Evolutionary conservation across 2,797 vertebrate genomes (phyloP), one percentile per base, ranked within the genome.

Genomic region (Platalea minor): DNA sequence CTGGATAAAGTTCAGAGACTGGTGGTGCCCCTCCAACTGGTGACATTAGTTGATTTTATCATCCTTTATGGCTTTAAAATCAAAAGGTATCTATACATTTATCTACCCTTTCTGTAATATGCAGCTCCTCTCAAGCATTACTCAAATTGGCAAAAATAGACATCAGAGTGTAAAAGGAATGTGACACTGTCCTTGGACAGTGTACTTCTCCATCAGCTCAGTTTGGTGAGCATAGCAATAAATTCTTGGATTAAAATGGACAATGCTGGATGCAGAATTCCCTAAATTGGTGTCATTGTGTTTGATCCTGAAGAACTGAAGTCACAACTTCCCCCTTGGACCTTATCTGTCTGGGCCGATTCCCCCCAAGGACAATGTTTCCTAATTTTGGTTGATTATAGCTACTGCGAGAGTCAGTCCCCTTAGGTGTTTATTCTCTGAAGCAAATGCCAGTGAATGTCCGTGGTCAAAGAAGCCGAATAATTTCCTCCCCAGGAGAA

Each of bases 11-110:
- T 81, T 90, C 48, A 77, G 45, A 79, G 39, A 25, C 13, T 21
- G 3, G 11, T 67, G 41, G 14, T 86, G 17, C 21, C 26, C 18
- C 16, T 85, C 7, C 0, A 0, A 5, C 12, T 77, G 17, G 19
- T 82, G 26, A 54, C 15, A 39, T 65, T 46, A 70, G 17, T 56
- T 77, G 35, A 70, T 56, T 79, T 91, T 59, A 41, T 43, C 28
- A 11, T 67, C 31, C 17, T 51, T 51, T 80, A 20, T 35, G 15
- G 23, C 53, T 70, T 89, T 80, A 73, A 94, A 63, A 79, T 77
- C 3, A 79, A 51, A 87, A 54, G 74, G 23, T 48, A 26, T 83
- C 28, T 80, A 8, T 77, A 21, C 5, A 11, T 85, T 85, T 80
- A 24, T 64, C 21, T 69, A 18, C 35, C 31, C 29, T 46, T 68